Base-by-base conservation (phyloP, 2,888 invertebrate species). In the Cheilosia vulpina region DNA sequence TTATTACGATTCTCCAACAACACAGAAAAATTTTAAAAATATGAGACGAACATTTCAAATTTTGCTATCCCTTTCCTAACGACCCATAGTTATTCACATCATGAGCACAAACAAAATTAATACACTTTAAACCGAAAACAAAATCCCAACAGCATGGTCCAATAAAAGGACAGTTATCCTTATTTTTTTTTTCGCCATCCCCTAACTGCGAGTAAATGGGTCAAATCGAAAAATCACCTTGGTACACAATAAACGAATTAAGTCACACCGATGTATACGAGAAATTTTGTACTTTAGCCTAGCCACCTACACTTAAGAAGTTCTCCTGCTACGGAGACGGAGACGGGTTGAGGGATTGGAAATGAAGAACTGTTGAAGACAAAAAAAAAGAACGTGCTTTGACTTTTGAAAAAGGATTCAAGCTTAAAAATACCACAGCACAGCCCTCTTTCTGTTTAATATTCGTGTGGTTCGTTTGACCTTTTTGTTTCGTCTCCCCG, bases 171-270 rank as follows among this genome's bases (percentile, higher is more conserved):
- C 41, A 52, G n/a, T 65, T 60, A 68, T 68, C 66, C 68, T 31
- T 76, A n/a, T n/a, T 65, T 57, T 65, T 57, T 65, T 38, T 50
- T 7, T n/a, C 2, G 57, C 31, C 31, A 9, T 21, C 34, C 21
- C 24, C 21, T 38, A n/a, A 47, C 55, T 69, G 69, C 21, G 52
- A 58, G 43, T 71, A 81, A 85, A 85, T 81, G 76, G 81, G 68
- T 72, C 76, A 72, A 71, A 76, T 85, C 76, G 76, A 76, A 81
- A 85, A 81, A 85, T 85, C 76, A 85, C 85, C 68, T 81, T 68
- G 68, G 17, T 66, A 81, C 76, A 81, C 72, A 85, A 81, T 85
- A 85, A 85, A 85, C 76, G 81, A 81, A 85, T 85, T 85, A 85
- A 85, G 76, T 72, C 68, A 81, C 72, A 72, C 62, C 50, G 81